These are phyloP conservation scores for Tiphia femorata DNA, from an alignment of 2,888 invertebrate species.

Conservation along the genomic window DNA sequence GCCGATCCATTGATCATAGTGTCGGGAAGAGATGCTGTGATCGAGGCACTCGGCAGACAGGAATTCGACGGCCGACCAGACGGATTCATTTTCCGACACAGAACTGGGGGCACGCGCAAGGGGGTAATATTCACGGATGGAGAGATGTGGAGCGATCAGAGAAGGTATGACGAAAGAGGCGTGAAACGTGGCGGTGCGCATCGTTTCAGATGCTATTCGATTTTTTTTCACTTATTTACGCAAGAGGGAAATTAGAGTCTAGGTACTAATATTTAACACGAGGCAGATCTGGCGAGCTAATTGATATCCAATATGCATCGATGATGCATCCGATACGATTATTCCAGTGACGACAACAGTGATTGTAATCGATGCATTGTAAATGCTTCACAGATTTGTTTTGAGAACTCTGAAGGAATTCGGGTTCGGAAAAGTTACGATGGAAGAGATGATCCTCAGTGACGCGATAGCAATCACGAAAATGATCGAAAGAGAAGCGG, in stretches of 20 bases:
- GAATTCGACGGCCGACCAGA: conserved; percentile 80
- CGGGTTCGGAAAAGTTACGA: conserved; percentile 75
- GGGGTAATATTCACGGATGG: conserved; percentile 82
- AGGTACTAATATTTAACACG: neutral
- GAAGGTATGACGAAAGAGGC: conserved; percentile 67
- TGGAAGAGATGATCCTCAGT: conserved; percentile 75
- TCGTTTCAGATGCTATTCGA: too few species aligned
- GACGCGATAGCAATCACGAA: conserved; percentile 73
- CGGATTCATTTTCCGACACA: conserved; percentile 75
- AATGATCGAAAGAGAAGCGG: conserved; percentile 65
- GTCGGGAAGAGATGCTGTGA: conserved; percentile 75
- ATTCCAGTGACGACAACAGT: too few species aligned
- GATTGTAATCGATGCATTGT: neutral
- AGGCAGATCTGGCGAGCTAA: too few species aligned
- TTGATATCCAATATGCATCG: neutral
- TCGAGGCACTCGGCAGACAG: conserved; percentile 74
- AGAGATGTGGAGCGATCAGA: conserved; percentile 76
- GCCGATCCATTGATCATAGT: conserved; percentile 74
- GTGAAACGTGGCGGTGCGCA: too few species aligned
- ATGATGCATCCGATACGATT: neutral
- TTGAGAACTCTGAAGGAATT: conserved; percentile 76
- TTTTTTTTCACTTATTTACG: too few species aligned
- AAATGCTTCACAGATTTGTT: conserved; percentile 71
- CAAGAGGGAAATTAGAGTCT: neutral
- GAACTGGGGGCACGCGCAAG: conserved; percentile 76